A percentile compares a stretch with the other conserved stretches of the same genome.
Evolutionary conservation across 1,140 invertebrate genomes (phyloP).

Genomic region (Drosophila pallidifrons): DNA sequence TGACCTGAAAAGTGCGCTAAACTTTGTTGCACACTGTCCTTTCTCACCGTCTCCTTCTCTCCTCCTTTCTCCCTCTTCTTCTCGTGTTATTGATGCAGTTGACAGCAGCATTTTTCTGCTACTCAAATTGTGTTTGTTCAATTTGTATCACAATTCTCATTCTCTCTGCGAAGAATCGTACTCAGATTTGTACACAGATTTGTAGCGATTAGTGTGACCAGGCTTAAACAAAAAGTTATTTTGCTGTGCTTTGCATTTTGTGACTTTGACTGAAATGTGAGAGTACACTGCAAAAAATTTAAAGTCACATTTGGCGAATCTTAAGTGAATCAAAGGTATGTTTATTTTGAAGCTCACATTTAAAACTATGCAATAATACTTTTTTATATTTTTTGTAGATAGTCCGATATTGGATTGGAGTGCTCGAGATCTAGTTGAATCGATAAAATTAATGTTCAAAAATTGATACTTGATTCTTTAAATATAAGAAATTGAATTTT

Average conservation of each 20-base stretch:
- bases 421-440: no score
- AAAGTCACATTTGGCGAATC: background rate
- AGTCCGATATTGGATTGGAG: no score
- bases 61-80: background rate
- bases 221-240: background rate
- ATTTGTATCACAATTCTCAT: slow-evolving; percentile 1
- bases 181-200: slow-evolving; percentile 6
- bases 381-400: no score
- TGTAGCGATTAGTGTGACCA: background rate
- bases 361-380: background rate
- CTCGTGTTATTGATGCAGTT: no score
- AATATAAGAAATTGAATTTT: no score
- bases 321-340: no score
- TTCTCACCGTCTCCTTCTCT: background rate
- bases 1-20: slow-evolving; percentile 10
- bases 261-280: background rate
- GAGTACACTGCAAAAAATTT: background rate
- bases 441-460: no score
- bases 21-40: slow-evolving; percentile 3
- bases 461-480: no score
- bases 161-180: background rate
- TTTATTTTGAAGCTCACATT: no score
- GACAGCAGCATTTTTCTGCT: no score
- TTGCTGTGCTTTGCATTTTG: background rate
- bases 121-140: background rate